Base-by-base conservation (phyloP, 2,113 vertebrate species). In the Mohoua ochrocephala region DNA sequence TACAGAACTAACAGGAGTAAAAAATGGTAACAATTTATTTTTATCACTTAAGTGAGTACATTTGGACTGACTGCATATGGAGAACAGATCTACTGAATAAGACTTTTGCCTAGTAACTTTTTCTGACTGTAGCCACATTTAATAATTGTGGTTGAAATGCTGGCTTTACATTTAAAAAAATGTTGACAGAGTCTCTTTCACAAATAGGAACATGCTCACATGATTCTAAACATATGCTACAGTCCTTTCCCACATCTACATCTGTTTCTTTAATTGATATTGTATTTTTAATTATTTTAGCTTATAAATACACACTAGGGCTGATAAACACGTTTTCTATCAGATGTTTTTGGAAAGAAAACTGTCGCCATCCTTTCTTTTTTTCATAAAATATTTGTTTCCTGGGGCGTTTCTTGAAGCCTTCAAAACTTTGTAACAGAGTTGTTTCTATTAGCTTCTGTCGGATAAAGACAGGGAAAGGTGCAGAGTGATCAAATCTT, bases 161-260 rank as follows among this genome's bases (percentile, higher is more conserved):
- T 95, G 92, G 92, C 95, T 97, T 96, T 96, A 97, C 93, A 86
- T 96, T 96, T 96, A 20, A 96, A 97, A 96, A 97, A 94, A 95
- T 94, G 95, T 96, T 96, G 96, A 96, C 84, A 78, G 83, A 94
- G 85, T 93, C 94, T 96, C 92, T 93, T 93, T 96, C 95, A 90
- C 84, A 95, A 95, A 97, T 96, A 59, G 79, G 79, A 95, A 93
- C 93, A 93, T 77, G 87, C 67, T 95, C 63, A 70, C 70, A 86
- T 70, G 76, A 97, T 88, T 95, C 59, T 88, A 67, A 97, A 95
- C 95, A 90, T 67, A 74, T 91, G 95, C 45, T 88, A 21, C 19
- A 49, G 15, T 93, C 56, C 33, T 86, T 93, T 94, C 93, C 91
- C 96, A 93, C 87, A 96, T 94, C 56, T 94, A 92, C 84, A 96